Evolutionary conservation across 2,797 vertebrate species (phyloP).

Genomic region (Sandelia bainsii): DNA sequence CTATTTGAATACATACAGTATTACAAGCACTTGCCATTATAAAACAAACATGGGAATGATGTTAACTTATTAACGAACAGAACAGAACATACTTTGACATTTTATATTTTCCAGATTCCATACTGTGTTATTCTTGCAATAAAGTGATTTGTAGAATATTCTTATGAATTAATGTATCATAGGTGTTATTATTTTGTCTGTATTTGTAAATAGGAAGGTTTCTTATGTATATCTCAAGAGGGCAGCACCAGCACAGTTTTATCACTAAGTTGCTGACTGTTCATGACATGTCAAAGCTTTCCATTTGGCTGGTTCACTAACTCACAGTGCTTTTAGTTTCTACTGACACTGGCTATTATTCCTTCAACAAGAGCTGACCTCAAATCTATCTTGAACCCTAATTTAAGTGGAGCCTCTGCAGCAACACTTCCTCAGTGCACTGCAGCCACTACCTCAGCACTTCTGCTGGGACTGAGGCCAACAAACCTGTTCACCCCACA

Average conservation of each 20-base stretch:
- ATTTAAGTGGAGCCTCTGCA: conserved; percentile 58
- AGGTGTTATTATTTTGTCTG: not conserved
- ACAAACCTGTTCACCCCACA: conserved; percentile 79
- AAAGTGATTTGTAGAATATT: conserved; percentile 78
- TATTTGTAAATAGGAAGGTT: not conserved
- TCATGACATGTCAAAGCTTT: not conserved
- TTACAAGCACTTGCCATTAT: conserved; percentile 40
- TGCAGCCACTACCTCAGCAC: conserved; percentile 76
- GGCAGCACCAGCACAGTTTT: conserved; percentile 51
- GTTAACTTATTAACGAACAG: conserved; percentile 56
- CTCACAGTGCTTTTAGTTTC: conserved; percentile 24
- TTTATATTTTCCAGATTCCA: conserved; percentile 63
- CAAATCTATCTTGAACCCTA: conserved; percentile 44
- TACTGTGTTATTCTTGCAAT: conserved; percentile 80
- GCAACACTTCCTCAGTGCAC: conserved; percentile 49
- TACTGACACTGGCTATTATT: conserved; percentile 23
- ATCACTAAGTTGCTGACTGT: not conserved
- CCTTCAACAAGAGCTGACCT: conserved; percentile 41
- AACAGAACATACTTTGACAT: conserved; percentile 33
- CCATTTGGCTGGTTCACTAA: conserved; percentile 9
- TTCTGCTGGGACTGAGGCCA: conserved; percentile 77
- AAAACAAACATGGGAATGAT: conserved; percentile 45
- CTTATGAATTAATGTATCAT: conserved; percentile 17
- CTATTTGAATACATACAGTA: conserved; percentile 39
- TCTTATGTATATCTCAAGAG: conserved; percentile 42